Evolutionary conservation across 2,888 invertebrate genomes (phyloP).

Genomic region (Mesoligia furuncula): DNA sequence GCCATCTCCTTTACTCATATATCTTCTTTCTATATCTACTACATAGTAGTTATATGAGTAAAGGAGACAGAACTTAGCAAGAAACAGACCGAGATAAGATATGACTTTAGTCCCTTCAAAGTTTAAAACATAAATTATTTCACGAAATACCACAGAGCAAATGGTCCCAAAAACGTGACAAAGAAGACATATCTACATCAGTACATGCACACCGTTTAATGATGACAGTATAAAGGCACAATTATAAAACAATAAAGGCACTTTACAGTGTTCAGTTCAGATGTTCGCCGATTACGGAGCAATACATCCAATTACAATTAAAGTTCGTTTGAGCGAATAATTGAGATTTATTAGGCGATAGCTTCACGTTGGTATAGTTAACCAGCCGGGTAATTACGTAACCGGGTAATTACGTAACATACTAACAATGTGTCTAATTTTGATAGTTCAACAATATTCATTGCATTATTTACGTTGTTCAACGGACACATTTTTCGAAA

Average conservation of each 20-base stretch:
- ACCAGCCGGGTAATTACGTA: not conserved
- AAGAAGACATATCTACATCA: conserved; percentile 32
- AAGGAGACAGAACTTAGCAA: not conserved
- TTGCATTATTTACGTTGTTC: not conserved
- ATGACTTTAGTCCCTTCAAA: not conserved
- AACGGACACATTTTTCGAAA: not conserved
- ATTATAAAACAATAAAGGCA: conserved; percentile 58
- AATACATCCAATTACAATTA: conserved; percentile 63
- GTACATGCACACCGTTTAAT: conserved; percentile 29
- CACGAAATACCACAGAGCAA: conserved; percentile 24
- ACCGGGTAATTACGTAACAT: not conserved
- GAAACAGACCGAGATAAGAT: not conserved
- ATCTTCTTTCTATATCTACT: no score
- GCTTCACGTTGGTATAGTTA: not conserved
- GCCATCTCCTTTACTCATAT: no score
- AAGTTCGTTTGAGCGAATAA: conserved; percentile 53
- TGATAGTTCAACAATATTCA: not conserved
- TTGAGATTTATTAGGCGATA: conserved; percentile 72
- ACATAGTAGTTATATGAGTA: no score
- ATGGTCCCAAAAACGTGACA: conserved; percentile 31
- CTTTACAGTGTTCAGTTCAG: conserved; percentile 46
- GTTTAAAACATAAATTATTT: conserved; percentile 2
- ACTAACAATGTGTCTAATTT: not conserved
- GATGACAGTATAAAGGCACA: conserved; percentile 49
- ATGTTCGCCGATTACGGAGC: conserved; percentile 56